Base-by-base conservation (phyloP, 2,888 invertebrate genomes). In the Erpobdella octoculata region DNA sequence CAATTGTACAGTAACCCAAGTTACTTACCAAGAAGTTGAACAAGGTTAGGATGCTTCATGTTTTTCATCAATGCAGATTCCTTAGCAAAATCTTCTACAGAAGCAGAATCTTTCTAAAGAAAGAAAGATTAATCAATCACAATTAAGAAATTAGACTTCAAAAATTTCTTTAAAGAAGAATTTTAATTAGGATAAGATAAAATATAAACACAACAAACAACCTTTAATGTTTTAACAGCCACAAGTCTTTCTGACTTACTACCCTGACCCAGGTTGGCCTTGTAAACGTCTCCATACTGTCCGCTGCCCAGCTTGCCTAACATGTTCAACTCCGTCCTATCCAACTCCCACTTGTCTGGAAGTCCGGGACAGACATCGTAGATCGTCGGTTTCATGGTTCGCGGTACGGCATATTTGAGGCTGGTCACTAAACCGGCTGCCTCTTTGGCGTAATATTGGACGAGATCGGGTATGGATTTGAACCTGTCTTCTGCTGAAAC, bases 11-110 rank as follows among this genome's bases (percentile, higher is more conserved):
- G n/a, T n/a, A n/a, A n/a, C n/a, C n/a, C n/a, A n/a, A n/a, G n/a
- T n/a, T n/a, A n/a, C n/a, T n/a, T 79, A 85, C 87, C 98, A 81
- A 98, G 88, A 76, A 98, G 87, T 83, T 97, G 95, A 75, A 99
- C 97, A 78, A 99, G 87, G 87, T 98, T 99, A 35, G 94, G 91
- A 86, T 99, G 98, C 79, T 94, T 93, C 93, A 99, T 95, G 85
- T 96, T 96, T 83, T 99, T 99, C 98, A 99, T 99, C 72, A 99
- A 95, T 71, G 93, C 91, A 1, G 98, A 98, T 85, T 98, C 98
- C 81, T 96, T 97, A 68, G 99, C 87, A 85, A 99, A 98, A 84
- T 98, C 98, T 84, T 97, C 96, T 73, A 98, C 86, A 15, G 96
- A 96, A 97, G 98, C 98, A 28, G 96, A 96, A 83, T 98, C 98